Base-by-base conservation (phyloP, 2,888 invertebrate species). In the Noctuana brunneofusca region DNA sequence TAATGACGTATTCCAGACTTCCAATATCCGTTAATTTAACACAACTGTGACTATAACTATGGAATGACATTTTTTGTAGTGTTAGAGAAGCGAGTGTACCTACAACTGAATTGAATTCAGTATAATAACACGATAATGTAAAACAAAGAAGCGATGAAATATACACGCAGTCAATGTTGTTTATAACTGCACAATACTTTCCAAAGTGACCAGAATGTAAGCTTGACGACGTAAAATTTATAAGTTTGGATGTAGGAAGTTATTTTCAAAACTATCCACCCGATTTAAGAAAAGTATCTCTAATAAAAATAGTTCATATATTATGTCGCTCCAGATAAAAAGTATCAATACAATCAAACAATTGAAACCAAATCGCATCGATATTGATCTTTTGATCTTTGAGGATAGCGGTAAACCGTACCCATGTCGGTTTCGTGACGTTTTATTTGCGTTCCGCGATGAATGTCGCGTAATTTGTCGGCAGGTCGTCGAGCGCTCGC, bases 391-490 rank as follows among this genome's bases (percentile, higher is more conserved):
- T 20, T 46, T 46, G 46, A 46, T 46, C 46, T 12, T 46, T 12
- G 46, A 46, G 20, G 20, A 46, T 46, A 46, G 18, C 4, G 8
- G 11, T 27, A 27, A 6, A 20, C 20, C 0, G 46, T 9, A 20
- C 3, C 20, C 41, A 9, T 16, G 16, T 41, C 41, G 6, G 16
- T 8, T 2, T 2, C 41, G 41, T 41, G 41, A 5, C 16, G 16
- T 78, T 80, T 79, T 80, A 80, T 83, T 83, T 80, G 79, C 78
- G 76, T 79, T 75, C 71, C 71, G 75, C 75, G 73, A 78, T 73
- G 79, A 84, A 82, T 79, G 78, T 81, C 76, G 75, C 76, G 80
- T 81, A 87, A 87, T 89, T 88, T 86, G 86, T 87, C 82, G 77
- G 68, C 83, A 76, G 69, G 81, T 81, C 81, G 82, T 79, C 82